A percentile compares a stretch with the other conserved stretches of the same genome.
Conservation (phyloP, 2,888 invertebrate species). For the Caenorhabditis imperialis region DNA sequence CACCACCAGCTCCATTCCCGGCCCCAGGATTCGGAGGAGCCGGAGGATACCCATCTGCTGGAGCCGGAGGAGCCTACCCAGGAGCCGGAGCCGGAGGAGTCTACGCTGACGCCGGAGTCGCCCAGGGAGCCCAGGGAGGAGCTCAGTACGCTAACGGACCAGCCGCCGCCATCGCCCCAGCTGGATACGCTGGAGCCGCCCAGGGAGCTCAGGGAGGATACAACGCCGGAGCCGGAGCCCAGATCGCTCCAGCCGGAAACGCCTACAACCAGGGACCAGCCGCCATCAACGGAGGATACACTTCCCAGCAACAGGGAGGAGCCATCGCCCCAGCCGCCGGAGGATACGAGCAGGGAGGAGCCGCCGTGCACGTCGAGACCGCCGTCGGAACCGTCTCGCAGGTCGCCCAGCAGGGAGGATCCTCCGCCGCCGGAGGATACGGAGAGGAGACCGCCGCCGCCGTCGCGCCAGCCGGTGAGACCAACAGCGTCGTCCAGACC, state of each 20-base stretch:
- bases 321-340: conserved; percentile 38
- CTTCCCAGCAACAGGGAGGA: conserved; percentile 41
- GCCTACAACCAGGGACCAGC: conserved; percentile 53
- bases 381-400: conserved; percentile 32
- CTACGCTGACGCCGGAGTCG: conserved; percentile 39
- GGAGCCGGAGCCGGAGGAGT: conserved; percentile 31
- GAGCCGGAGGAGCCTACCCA: background rate
- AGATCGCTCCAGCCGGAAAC: conserved; percentile 23
- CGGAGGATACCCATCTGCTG: conserved; percentile 31
- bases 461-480: conserved; percentile 20
- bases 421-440: conserved; percentile 45
- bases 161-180: background rate
- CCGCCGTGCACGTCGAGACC: conserved; percentile 32
- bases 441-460: conserved; percentile 36
- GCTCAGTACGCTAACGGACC: conserved; percentile 17
- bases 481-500: conserved; percentile 34
- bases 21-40: conserved; percentile 33
- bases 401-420: conserved; percentile 40
- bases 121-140: conserved; percentile 23
- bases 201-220: conserved; percentile 10
- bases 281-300: conserved; percentile 48
- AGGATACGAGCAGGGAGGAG: conserved; percentile 35
- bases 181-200: conserved; percentile 17
- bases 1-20: conserved; percentile 35
- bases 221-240: conserved; percentile 36